These are phyloP conservation scores for Catocala fraxini DNA, from an alignment of 2,888 invertebrate species.

Conservation along the genomic window DNA sequence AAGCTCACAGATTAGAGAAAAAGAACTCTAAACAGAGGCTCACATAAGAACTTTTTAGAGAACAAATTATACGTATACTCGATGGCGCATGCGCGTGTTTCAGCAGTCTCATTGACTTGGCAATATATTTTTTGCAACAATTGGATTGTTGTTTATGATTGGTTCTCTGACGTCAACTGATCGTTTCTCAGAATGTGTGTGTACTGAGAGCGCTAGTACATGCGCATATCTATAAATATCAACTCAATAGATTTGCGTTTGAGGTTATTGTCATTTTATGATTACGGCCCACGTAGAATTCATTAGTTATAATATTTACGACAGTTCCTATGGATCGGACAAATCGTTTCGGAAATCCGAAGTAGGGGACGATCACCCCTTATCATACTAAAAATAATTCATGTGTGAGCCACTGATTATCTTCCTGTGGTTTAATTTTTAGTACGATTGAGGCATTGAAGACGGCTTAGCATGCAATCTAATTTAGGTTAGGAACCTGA, in stretches of 20 bases:
- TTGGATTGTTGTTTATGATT: constrained; percentile 19
- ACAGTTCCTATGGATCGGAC: not conserved
- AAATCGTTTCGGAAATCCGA: not conserved
- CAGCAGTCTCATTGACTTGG: not conserved
- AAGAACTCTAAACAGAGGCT: not conserved
- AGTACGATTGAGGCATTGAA: too few relatives aligned
- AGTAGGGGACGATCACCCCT: not conserved
- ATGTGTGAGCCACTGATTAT: too few relatives aligned
- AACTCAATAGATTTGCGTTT: not conserved
- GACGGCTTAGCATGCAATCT: too few relatives aligned
- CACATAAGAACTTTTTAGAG: not conserved
- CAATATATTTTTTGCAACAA: constrained; percentile 24
- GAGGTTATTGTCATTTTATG: not conserved
- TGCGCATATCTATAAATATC: constrained; percentile 20
- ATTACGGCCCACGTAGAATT: not conserved
- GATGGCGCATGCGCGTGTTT: not conserved
- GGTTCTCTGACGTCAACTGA: constrained; percentile 23
- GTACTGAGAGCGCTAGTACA: constrained; percentile 10
- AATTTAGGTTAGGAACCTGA: too few relatives aligned
- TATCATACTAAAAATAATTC: not conserved
- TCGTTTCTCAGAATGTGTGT: constrained; percentile 19
- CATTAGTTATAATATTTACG: not conserved
- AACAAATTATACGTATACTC: not conserved
- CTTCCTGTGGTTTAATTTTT: too few relatives aligned
- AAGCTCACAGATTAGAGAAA: not conserved